phyloP scores from a whole-genome alignment of 2,888 invertebrate genomes.

The Hylaea fasciaria region DNA sequence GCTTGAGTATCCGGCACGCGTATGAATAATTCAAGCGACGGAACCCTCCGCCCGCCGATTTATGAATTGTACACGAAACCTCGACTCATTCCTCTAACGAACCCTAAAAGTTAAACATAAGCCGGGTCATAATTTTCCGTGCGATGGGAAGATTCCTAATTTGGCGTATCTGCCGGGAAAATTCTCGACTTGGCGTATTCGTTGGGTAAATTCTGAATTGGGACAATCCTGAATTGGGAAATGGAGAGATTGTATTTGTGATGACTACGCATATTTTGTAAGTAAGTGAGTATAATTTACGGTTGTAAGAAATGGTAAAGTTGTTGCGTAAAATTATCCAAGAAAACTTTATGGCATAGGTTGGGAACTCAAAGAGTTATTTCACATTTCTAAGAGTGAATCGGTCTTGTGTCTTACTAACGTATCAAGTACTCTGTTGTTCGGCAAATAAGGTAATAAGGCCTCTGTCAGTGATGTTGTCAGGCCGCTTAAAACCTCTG shows the following conservation, averaged over 20 bases:
- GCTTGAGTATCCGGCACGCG: constrained; percentile 7
- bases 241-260: constrained; percentile 9
- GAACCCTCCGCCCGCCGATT: constrained; percentile 16
- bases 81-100: constrained; percentile 21
- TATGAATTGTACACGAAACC: constrained; percentile 31
- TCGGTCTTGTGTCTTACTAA: too few relatives aligned
- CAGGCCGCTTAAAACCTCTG: too few relatives aligned
- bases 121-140: constrained; percentile 16
- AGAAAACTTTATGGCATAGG: too few relatives aligned
- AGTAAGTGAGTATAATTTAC: too few relatives aligned
- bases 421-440: too few relatives aligned
- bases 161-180: constrained; percentile 27
- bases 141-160: constrained; percentile 26
- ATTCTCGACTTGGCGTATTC: constrained; percentile 4
- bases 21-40: constrained; percentile 27
- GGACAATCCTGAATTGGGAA: constrained; percentile 16
- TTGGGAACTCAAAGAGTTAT: too few relatives aligned
- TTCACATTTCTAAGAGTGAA: too few relatives aligned
- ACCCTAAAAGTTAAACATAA: constrained; percentile 28
- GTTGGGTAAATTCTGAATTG: constrained; percentile 16
- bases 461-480: too few relatives aligned
- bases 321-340: too few relatives aligned
- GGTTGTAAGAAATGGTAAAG: too few relatives aligned
- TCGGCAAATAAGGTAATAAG: too few relatives aligned
- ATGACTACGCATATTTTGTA: constrained; percentile 2